Conservation (phyloP, 2,797 vertebrate genomes). For the Rachycentron canadum region DNA sequence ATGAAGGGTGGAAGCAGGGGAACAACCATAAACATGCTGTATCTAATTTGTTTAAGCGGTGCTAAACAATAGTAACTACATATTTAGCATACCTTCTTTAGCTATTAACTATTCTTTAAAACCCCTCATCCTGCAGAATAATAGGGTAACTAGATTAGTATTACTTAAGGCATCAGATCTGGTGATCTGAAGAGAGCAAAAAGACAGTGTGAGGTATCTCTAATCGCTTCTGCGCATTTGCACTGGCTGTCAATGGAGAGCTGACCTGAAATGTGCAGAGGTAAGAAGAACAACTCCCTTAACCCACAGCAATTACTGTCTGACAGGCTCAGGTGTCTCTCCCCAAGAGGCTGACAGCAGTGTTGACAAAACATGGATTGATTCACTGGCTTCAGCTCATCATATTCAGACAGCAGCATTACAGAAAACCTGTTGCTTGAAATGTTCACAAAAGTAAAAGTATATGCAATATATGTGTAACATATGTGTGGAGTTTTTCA, state of each 20-base stretch:
- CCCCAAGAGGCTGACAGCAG: conserved; percentile 45
- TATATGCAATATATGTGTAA: not conserved
- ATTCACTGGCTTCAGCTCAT: conserved; percentile 40
- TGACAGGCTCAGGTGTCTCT: conserved; percentile 70
- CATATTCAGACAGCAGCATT: conserved; percentile 35
- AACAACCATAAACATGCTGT: not conserved
- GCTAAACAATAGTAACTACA: not conserved
- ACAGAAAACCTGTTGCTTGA: not conserved
- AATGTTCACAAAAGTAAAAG: not conserved
- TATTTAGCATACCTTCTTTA: not conserved
- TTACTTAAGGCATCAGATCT: conserved; percentile 11
- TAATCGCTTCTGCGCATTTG: conserved; percentile 49
- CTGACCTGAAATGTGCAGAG: conserved; percentile 61
- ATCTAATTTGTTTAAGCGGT: not conserved
- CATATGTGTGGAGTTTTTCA: not conserved
- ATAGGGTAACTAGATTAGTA: not conserved
- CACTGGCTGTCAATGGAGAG: conserved; percentile 65
- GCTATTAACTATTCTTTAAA: not conserved
- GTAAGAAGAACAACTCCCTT: conserved; percentile 63
- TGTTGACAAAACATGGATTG: conserved; percentile 35
- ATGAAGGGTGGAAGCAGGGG: not conserved
- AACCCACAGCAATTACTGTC: conserved; percentile 74
- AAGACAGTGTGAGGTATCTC: conserved; percentile 33
- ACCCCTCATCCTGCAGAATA: not conserved
- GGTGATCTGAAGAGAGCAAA: conserved; percentile 26